A percentile compares a stretch with the other conserved stretches of the same genome.
Evolutionary conservation across 2,888 invertebrate genomes (phyloP).

Genomic region (Halocaridina rubra): DNA sequence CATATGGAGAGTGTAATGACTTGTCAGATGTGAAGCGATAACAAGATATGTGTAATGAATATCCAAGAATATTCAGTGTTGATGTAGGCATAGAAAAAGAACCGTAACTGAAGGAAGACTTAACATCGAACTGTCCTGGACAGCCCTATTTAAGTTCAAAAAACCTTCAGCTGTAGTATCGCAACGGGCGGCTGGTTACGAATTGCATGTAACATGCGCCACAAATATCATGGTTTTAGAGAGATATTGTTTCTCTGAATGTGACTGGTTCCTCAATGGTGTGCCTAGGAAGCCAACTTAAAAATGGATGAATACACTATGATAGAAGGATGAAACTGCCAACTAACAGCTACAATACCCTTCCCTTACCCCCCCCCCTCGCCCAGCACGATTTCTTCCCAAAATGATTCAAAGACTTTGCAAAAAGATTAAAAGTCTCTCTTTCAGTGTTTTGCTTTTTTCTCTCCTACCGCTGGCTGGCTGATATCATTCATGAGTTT

Average conservation of each 20-base stretch:
- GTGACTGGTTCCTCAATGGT: slow-evolving; percentile 13
- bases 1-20: no score
- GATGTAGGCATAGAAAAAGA: no score
- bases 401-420: background rate
- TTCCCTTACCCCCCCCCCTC: background rate
- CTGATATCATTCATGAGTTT: background rate
- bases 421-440: no score
- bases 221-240: slow-evolving; percentile 7
- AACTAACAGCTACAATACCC: background rate
- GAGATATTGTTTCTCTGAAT: slow-evolving; percentile 9
- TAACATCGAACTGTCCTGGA: no score
- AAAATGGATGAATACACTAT: slow-evolving; percentile 15
- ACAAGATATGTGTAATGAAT: no score
- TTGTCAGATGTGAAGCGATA: no score
- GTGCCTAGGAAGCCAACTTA: slow-evolving; percentile 10
- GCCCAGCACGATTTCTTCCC: no score
- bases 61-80: no score
- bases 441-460: background rate
- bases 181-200: no score
- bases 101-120: no score
- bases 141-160: no score
- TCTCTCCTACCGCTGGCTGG: background rate
- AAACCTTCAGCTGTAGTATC: no score
- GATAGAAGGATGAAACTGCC: background rate
- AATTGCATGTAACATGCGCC: background rate